A percentile compares a stretch with the other conserved stretches of the same genome.
Evolutionary conservation across 2,113 vertebrate species (phyloP).

Genomic region (Orthonyx spaldingii): DNA sequence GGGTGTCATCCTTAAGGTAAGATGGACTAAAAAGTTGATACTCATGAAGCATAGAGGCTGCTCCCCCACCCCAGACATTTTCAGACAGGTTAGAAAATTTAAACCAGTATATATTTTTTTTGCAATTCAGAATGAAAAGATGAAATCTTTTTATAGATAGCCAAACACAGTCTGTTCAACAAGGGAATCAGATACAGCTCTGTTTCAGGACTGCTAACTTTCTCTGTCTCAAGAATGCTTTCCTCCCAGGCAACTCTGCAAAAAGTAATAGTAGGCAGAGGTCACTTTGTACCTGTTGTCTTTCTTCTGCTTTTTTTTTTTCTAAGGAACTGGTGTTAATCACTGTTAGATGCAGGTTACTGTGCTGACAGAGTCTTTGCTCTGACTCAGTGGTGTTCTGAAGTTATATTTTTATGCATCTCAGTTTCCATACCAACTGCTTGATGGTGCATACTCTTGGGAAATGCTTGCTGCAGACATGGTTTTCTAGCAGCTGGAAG

Average conservation of each 20-base stretch:
- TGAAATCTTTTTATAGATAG: not conserved
- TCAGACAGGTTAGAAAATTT: not conserved
- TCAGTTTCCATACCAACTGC: not conserved
- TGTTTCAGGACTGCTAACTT: not conserved
- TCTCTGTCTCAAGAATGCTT: not conserved
- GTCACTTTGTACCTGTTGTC: not conserved
- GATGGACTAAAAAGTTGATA: not conserved
- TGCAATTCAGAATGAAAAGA: not conserved
- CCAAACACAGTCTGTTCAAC: not conserved
- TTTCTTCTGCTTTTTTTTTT: not conserved
- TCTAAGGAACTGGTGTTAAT: not conserved
- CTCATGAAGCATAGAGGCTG: not conserved
- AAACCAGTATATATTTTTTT: not conserved
- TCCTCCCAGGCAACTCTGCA: not conserved
- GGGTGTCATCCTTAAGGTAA: not conserved
- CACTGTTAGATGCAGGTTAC: not conserved
- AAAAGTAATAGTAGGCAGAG: not conserved
- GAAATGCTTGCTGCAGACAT: not conserved
- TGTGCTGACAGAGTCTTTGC: not conserved
- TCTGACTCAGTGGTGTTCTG: not conserved
- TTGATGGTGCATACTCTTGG: not conserved
- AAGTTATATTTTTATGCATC: not conserved
- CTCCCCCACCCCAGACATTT: not conserved
- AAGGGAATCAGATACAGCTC: not conserved
- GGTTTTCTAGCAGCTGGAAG: not conserved